These are phyloP conservation scores for Hylaea fasciaria DNA, from an alignment of 2,888 invertebrate genomes.

Conservation along the genomic window DNA sequence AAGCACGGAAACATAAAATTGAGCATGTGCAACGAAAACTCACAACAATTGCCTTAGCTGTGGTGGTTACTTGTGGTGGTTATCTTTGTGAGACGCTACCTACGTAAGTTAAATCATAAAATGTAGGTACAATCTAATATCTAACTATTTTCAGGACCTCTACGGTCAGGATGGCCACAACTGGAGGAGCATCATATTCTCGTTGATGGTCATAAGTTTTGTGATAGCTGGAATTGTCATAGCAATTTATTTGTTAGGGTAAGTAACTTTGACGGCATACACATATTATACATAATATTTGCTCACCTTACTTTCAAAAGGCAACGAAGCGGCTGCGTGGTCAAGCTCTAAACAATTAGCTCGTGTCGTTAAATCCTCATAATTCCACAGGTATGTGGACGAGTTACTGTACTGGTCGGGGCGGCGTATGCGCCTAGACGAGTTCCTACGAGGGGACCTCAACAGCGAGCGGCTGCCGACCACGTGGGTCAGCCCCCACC, in stretches of 20 bases:
- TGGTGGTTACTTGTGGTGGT: too few relatives aligned
- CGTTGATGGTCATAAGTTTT: conserved; percentile 93
- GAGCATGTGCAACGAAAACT: too few relatives aligned
- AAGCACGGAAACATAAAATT: too few relatives aligned
- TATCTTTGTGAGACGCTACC: too few relatives aligned
- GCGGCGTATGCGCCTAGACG: conserved; percentile 92
- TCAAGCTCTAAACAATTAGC: background rate
- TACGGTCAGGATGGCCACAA: conserved; percentile 93
- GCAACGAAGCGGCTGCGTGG: too few relatives aligned
- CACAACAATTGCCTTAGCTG: too few relatives aligned
- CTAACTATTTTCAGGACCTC: conserved; percentile 86
- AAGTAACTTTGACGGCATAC: conserved; percentile 52
- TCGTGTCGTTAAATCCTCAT: background rate
- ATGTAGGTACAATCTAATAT: too few relatives aligned
- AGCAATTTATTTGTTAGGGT: conserved; percentile 95
- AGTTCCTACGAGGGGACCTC: conserved; percentile 92
- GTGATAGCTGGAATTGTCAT: conserved; percentile 95
- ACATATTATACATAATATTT: too few relatives aligned
- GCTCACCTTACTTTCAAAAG: too few relatives aligned
- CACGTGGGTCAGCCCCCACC: conserved; percentile 92
- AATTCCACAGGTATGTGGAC: conserved; percentile 89
- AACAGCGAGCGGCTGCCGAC: conserved; percentile 90
- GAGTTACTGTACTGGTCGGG: conserved; percentile 95
- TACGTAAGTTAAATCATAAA: too few relatives aligned
- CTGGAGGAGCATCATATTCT: conserved; percentile 95